Evolutionary conservation across 2,797 vertebrate species (phyloP).

Genomic region (Gastrophryne carolinensis): DNA sequence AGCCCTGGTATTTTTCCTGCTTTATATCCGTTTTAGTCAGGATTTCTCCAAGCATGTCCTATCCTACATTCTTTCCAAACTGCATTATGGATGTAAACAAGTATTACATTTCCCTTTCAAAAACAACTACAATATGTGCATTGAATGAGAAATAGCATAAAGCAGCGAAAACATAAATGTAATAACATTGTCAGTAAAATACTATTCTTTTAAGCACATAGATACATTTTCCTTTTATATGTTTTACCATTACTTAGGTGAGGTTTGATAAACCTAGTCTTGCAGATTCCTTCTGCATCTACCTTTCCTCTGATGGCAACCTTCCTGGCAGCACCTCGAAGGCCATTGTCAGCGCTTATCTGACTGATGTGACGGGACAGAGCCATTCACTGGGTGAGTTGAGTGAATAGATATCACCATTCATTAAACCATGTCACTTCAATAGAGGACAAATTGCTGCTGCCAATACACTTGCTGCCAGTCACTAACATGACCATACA

Average conservation of each 20-base stretch:
- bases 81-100: too few relatives aligned
- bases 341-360: conserved; percentile 73
- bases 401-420: not conserved
- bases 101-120: too few relatives aligned
- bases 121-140: too few relatives aligned
- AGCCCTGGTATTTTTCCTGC: too few relatives aligned
- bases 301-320: conserved; percentile 81
- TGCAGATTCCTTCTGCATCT: conserved; percentile 82
- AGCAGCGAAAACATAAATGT: too few relatives aligned
- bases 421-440: not conserved
- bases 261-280: conserved; percentile 81
- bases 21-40: too few relatives aligned
- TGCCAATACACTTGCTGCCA: not conserved
- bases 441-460: not conserved
- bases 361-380: conserved; percentile 73
- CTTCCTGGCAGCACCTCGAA: conserved; percentile 68
- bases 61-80: too few relatives aligned
- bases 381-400: conserved; percentile 85
- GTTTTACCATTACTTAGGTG: conserved; percentile 70
- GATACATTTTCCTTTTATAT: too few relatives aligned
- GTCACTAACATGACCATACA: not conserved
- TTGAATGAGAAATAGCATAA: too few relatives aligned
- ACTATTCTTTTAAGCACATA: too few relatives aligned
- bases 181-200: too few relatives aligned
- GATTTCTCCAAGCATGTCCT: too few relatives aligned